phyloP scores from a whole-genome alignment of 2,888 invertebrate species.

The Leptinotarsa peninsularis region DNA sequence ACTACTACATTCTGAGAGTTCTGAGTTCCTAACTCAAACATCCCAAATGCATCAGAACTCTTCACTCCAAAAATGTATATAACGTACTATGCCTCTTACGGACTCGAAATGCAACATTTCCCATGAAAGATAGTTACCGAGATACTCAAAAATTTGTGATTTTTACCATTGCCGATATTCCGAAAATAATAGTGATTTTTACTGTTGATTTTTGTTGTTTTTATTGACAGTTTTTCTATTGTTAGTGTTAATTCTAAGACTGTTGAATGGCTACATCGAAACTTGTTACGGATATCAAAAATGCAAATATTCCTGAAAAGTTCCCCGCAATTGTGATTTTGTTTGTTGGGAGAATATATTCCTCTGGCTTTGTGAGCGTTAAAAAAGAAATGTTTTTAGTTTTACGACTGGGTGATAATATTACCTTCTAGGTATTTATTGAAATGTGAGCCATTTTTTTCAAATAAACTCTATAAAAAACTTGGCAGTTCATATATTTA shows the following conservation, averaged over 20 bases:
- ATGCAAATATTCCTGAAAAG: background rate
- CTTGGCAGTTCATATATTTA: too few relatives aligned
- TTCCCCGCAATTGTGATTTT: slow-evolving; percentile 9
- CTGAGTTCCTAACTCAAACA: too few relatives aligned
- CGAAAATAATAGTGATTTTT: slow-evolving; percentile 39
- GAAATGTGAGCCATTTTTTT: slow-evolving; percentile 43
- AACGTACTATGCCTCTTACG: too few relatives aligned
- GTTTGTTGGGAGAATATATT: slow-evolving; percentile 11
- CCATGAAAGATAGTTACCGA: slow-evolving; percentile 21
- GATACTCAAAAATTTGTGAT: slow-evolving; percentile 36
- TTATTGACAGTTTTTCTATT: slow-evolving; percentile 43
- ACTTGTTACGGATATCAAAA: background rate
- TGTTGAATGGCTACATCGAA: slow-evolving; percentile 51
- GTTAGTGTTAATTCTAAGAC: slow-evolving; percentile 45
- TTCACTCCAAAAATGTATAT: background rate
- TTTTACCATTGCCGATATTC: slow-evolving; percentile 43
- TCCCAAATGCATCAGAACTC: background rate
- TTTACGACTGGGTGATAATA: slow-evolving; percentile 23
- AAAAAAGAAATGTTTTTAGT: slow-evolving; percentile 13
- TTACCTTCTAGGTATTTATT: slow-evolving; percentile 24
- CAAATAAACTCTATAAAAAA: slow-evolving; percentile 38
- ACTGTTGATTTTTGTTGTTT: slow-evolving; percentile 44
- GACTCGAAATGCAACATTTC: background rate
- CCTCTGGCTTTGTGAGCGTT: slow-evolving; percentile 12
- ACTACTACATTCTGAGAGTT: too few relatives aligned